Evolutionary conservation across 2,888 invertebrate species (phyloP).

Genomic region (Automeris io): DNA sequence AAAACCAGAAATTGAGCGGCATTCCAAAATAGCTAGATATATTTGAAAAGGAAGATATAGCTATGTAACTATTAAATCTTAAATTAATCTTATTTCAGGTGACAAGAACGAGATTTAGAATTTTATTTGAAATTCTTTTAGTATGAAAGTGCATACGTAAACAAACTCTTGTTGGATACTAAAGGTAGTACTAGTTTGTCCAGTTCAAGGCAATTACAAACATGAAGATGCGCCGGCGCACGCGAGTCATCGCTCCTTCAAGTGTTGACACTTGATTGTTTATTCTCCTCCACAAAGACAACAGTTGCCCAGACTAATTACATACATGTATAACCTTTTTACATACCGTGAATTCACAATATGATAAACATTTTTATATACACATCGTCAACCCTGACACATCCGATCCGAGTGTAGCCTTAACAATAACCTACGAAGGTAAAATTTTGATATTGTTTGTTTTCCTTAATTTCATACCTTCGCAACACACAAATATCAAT

Average conservation of each 20-base stretch:
- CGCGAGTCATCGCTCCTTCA: constrained; percentile 64
- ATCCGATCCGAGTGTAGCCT: constrained; percentile 19
- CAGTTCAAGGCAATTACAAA: constrained; percentile 26
- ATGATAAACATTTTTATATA: constrained; percentile 1
- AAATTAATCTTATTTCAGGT: too few relatives aligned
- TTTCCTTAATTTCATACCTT: constrained; percentile 18
- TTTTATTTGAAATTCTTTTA: background rate
- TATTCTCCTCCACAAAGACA: constrained; percentile 55
- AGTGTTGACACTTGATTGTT: constrained; percentile 71
- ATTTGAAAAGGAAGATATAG: too few relatives aligned
- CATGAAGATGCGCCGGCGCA: constrained; percentile 26
- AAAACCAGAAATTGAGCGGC: too few relatives aligned
- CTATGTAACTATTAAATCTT: too few relatives aligned
- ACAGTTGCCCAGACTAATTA: constrained; percentile 62
- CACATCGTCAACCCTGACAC: constrained; percentile 21
- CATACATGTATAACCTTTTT: constrained; percentile 36
- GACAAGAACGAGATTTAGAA: too few relatives aligned
- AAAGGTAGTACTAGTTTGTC: constrained; percentile 16
- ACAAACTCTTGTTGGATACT: constrained; percentile 3
- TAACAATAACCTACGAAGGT: constrained; percentile 27
- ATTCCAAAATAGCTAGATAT: too few relatives aligned
- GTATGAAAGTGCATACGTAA: constrained; percentile 3
- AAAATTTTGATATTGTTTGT: constrained; percentile 29
- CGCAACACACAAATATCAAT: too few relatives aligned
- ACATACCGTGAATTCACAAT: constrained; percentile 9